Evolutionary conservation across 2,113 vertebrate genomes (phyloP), one percentile per base, ranked within the genome.

Genomic region (Planiliza haematocheilus): DNA sequence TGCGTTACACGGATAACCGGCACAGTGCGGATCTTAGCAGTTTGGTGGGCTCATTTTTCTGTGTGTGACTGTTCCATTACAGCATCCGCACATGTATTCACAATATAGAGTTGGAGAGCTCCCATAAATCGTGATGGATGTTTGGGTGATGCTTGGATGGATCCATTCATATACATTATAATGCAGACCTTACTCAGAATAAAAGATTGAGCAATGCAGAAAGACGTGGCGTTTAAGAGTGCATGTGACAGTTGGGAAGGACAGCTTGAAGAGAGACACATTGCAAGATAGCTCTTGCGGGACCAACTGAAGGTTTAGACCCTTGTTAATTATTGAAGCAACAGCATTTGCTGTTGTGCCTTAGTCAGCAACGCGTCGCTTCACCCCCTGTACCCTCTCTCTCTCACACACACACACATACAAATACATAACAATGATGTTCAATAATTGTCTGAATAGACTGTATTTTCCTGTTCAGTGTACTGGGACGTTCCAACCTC

Each of bases 241-340:
- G 67, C 21, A 41, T 76, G 77, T 62, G 24, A 36, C 53, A 18
- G 53, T 41, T 30, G 18, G 61, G 24, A 18, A 61, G 60, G 36
- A 72, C 14, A 56, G 56, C 16, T 12, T 24, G 10, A 53, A 41
- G 48, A 64, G 13, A 83, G 52, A 59, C 20, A 76, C 52, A 70
- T 77, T 43, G 71, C 49, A 61, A 20, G 58, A 17, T 21, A 69
- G 45, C 39, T 76, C 68, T 68, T 60, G 16, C 58, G 82, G 48
- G 36, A 52, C 53, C 12, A 34, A n/a, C 17, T 69, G 70, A 79
- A 72, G 20, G 82, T 82, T 78, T 63, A 77, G 79, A 36, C 39
- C 43, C 69, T 73, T 79, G 71, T 89, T 85, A 86, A 89, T 90
- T 90, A 91, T 88, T 90, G 77, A 90, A 77, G 69, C 56, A 60